Conservation (phyloP, 1,140 invertebrate species). For the Eueides isabella region DNA sequence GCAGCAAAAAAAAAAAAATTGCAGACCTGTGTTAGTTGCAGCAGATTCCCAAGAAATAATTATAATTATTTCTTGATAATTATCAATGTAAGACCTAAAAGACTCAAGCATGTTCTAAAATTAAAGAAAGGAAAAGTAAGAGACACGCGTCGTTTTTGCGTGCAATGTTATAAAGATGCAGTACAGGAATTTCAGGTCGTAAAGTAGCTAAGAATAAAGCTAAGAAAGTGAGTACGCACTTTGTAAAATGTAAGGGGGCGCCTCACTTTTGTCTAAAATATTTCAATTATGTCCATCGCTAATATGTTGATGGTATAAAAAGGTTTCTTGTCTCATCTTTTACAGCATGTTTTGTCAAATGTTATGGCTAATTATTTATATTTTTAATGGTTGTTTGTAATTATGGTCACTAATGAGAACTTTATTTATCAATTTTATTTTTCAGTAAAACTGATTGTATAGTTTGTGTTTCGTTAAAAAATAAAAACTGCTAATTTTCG, state of each 20-base stretch:
- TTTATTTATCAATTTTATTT: slow-evolving; percentile 51
- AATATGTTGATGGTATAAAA: slow-evolving; percentile 51
- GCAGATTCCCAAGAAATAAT: slow-evolving; percentile 51
- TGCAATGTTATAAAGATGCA: slow-evolving; percentile 53
- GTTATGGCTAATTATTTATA: slow-evolving; percentile 49
- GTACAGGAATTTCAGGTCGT: slow-evolving; percentile 52
- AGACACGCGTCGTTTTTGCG: slow-evolving; percentile 51
- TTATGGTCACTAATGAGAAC: slow-evolving; percentile 48
- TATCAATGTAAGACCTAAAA: slow-evolving; percentile 52
- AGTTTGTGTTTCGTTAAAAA: slow-evolving; percentile 49
- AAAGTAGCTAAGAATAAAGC: slow-evolving; percentile 51
- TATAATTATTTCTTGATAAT: no score
- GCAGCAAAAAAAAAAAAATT: no score
- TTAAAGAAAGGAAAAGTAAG: slow-evolving; percentile 55
- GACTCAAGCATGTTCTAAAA: slow-evolving; percentile 55
- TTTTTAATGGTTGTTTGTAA: slow-evolving; percentile 50
- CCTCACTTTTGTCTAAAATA: slow-evolving; percentile 54
- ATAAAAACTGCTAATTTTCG: slow-evolving; percentile 52
- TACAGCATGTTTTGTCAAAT: slow-evolving; percentile 52
- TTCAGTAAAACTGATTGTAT: slow-evolving; percentile 50
- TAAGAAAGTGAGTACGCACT: slow-evolving; percentile 56
- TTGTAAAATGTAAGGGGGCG: slow-evolving; percentile 47
- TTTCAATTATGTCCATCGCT: slow-evolving; percentile 56
- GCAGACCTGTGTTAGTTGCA: no score
- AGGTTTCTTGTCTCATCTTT: slow-evolving; percentile 52